Evolutionary conservation across 2,113 vertebrate genomes (phyloP).

Genomic region (Helogale parvula): DNA sequence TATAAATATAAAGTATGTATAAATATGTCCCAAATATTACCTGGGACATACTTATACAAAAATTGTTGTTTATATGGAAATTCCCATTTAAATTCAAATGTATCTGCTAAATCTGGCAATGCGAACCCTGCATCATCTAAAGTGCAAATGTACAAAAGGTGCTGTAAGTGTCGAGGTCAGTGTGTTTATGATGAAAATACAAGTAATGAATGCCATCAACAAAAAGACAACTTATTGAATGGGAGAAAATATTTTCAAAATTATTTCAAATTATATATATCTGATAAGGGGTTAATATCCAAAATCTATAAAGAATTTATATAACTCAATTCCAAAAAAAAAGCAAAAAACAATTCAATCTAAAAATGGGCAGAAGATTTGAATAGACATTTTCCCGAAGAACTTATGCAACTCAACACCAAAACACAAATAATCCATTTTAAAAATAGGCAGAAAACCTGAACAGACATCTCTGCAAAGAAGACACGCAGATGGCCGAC

Average conservation of each 20-base stretch:
- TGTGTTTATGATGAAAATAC: not conserved
- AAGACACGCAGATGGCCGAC: not conserved
- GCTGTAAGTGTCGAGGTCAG: not conserved
- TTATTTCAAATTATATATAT: not conserved
- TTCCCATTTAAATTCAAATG: not conserved
- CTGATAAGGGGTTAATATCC: not conserved
- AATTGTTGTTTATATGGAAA: conserved; percentile 9
- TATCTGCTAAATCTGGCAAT: not conserved
- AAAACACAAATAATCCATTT: too few species aligned
- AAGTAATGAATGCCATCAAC: not conserved
- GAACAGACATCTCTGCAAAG: not conserved
- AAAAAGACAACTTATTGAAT: not conserved
- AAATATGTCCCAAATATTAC: not conserved
- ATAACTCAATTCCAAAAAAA: too few species aligned
- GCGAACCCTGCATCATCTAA: not conserved
- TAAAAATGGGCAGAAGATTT: not conserved
- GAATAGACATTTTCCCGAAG: not conserved
- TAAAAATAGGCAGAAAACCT: not conserved
- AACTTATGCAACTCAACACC: not conserved
- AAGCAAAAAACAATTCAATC: too few species aligned
- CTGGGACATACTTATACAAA: not conserved
- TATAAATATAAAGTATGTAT: not conserved
- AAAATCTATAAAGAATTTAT: not conserved
- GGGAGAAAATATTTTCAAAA: not conserved
- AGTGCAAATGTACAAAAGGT: not conserved